Evolutionary conservation across 2,797 vertebrate genomes (phyloP).

Genomic region (Falco columbarius): DNA sequence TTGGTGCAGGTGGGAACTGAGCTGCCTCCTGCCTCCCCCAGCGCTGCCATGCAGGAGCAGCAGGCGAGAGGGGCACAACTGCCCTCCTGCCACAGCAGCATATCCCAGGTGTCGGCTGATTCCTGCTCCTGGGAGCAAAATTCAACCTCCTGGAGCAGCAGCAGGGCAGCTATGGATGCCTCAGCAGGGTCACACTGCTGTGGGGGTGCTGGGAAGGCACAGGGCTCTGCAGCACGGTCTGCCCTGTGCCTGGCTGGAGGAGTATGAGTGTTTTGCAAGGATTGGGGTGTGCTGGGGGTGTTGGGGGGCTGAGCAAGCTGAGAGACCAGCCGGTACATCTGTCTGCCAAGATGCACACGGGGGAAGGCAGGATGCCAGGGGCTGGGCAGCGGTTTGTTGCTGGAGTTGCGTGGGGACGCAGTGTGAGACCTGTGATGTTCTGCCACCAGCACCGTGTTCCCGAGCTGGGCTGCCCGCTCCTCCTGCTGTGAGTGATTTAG

Average conservation of each 20-base stretch:
- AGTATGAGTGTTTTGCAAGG: neutral
- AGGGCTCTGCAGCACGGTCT: neutral
- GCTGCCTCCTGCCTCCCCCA: neutral
- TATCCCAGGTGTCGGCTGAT: fast-evolving
- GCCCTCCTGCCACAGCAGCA: neutral
- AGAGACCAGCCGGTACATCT: neutral
- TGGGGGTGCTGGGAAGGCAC: neutral
- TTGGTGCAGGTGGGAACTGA: neutral
- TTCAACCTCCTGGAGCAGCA: too few relatives aligned
- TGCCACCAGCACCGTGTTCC: neutral
- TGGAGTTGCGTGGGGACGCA: fast-evolving
- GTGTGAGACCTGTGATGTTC: fast-evolving
- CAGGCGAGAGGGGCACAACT: neutral
- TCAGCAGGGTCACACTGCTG: too few relatives aligned
- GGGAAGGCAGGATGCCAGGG: neutral
- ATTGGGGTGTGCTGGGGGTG: neutral
- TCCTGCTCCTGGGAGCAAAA: neutral
- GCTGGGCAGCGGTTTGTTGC: neutral
- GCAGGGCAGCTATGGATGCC: neutral
- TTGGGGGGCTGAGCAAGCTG: neutral
- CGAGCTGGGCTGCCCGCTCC: neutral
- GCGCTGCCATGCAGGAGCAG: neutral
- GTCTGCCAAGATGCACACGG: fast-evolving
- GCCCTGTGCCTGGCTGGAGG: neutral
- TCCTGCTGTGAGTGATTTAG: neutral